Base-by-base conservation (phyloP, 2,888 invertebrate species). In the Drosophila peninsularis region DNA sequence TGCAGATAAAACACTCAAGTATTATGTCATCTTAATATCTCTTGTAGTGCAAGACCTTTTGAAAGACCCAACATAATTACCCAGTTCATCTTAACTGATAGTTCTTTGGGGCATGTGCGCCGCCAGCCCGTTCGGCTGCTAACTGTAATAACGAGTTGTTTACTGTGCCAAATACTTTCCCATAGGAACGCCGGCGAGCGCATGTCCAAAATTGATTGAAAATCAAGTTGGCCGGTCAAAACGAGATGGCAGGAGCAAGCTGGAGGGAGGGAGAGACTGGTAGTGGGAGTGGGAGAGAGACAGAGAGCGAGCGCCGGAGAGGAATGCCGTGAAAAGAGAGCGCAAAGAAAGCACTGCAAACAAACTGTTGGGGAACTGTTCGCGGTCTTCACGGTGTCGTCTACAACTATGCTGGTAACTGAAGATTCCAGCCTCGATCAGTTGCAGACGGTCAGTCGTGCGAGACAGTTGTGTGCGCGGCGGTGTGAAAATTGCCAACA, bases 371-470 rank as follows among this genome's bases (percentile, higher is more conserved):
- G 54, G 57, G 55, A 52, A 45, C 36, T 36, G 34, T 34, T 47
- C 30, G 55, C 49, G n/a, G 62, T 41, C 42, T 62, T 64, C 24
- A 66, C 57, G 45, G 66, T 47, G 65, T 60, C 45, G 70, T 63
- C 60, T 78, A 76, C 80, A 89, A 82, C 86, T 90, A 74, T 89
- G 90, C 78, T 91, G 91, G 91, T 91, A 89, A 91, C 88, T 89
- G 69, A 80, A 89, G 89, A 77, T 70, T 73, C 55, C 72, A 77
- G 77, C 71, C 72, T 80, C 78, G 91, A 91, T 91, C 91, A 91
- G 91, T 91, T 91, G 90, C 87, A 90, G 90, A 89, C 89, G 88
- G 83, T 89, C 78, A 89, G 90, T 90, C 90, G 90, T 84, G 86
- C 85, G 82, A 89, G 88, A 75, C 81, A 91, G 91, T 91, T 91